Percentiles rank a stretch among this genome's conserved stretches.
Conservation (phyloP, 1,140 invertebrate genomes). For the Listronotus bonariensis region DNA sequence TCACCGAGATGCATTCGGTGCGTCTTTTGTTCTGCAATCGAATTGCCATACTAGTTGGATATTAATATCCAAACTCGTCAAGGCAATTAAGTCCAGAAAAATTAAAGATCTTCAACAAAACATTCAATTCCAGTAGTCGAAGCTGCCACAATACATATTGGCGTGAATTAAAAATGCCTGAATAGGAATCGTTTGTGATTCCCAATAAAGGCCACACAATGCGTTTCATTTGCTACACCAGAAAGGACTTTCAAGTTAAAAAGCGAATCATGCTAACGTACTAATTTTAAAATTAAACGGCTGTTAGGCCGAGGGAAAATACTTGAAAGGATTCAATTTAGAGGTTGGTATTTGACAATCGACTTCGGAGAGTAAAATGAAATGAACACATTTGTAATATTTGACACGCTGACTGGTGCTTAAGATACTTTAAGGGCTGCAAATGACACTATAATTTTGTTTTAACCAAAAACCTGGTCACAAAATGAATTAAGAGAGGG, state of each 20-base stretch:
- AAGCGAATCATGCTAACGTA: slow-evolving; percentile 27
- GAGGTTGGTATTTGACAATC: too few species aligned
- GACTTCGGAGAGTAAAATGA: too few species aligned
- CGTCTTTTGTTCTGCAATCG: too few species aligned
- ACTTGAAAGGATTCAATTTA: slow-evolving; percentile 29
- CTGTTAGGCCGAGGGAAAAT: slow-evolving; percentile 19
- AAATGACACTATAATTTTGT: too few species aligned
- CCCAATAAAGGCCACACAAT: slow-evolving; percentile 29
- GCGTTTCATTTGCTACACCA: slow-evolving; percentile 14
- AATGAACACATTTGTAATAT: too few species aligned
- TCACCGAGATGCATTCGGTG: too few species aligned
- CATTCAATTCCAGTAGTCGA: slow-evolving; percentile 33
- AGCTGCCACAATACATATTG: slow-evolving; percentile 22
- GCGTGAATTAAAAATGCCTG: slow-evolving; percentile 27
- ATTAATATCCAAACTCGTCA: too few species aligned
- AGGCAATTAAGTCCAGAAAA: slow-evolving; percentile 23
- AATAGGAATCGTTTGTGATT: slow-evolving; percentile 37
- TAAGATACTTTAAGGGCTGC: too few species aligned
- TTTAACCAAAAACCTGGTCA: too few species aligned
- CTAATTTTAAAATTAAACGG: slow-evolving; percentile 24
- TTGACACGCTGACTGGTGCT: too few species aligned
- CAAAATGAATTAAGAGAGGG: too few species aligned
- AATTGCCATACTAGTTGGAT: too few species aligned
- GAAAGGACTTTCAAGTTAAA: slow-evolving; percentile 27
- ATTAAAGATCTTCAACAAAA: slow-evolving; percentile 26